Percentiles rank a stretch among this genome's conserved stretches.
phyloP scores from a whole-genome alignment of 2,888 invertebrate species.

The Ferrisia virgata region DNA sequence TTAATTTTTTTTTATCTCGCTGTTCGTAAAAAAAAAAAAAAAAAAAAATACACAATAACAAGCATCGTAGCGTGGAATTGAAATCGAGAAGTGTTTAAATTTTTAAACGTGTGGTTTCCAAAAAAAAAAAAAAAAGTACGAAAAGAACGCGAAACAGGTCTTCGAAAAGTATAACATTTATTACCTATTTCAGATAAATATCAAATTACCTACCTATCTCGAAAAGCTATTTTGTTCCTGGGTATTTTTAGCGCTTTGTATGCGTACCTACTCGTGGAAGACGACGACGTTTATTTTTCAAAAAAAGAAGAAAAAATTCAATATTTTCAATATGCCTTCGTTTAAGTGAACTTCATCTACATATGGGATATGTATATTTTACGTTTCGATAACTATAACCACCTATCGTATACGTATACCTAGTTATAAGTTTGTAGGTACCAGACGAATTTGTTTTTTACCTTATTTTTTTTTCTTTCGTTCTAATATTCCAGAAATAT shows the following conservation, averaged over 20 bases:
- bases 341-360: not conserved
- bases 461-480: not conserved
- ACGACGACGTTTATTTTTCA: not conserved
- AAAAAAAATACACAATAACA: not conserved
- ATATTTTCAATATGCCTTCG: not conserved
- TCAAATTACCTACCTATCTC: not conserved
- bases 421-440: no score
- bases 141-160: not conserved
- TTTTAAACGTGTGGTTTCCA: not conserved
- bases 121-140: no score
- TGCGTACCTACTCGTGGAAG: not conserved
- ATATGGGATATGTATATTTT: not conserved
- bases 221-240: not conserved
- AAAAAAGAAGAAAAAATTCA: no score
- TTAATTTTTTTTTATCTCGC: not conserved
- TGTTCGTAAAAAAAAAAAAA: no score
- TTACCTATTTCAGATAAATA: not conserved
- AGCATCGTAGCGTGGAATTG: not conserved
- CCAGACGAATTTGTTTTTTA: not conserved
- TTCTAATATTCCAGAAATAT: not conserved
- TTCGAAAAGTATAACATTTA: not conserved
- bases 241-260: not conserved
- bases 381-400: not conserved
- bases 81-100: not conserved
- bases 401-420: no score